phyloP scores from a whole-genome alignment of 2,888 invertebrate genomes.

The Thecocarcelia acutangulata region DNA sequence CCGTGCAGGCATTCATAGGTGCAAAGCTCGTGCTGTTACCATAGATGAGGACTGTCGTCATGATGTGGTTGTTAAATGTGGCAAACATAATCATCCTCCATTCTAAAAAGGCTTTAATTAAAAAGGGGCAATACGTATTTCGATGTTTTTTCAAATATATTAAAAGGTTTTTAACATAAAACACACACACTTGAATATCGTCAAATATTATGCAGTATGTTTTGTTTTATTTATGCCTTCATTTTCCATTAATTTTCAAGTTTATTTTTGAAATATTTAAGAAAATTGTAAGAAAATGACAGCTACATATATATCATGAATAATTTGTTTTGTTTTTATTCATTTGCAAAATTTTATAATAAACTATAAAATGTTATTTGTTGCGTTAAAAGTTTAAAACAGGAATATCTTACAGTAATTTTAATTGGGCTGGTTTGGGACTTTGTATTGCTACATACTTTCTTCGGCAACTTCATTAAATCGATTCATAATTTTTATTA shows the following conservation, averaged over 20 bases:
- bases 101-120: conserved; percentile 74
- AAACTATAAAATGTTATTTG: conserved; percentile 57
- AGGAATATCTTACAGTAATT: conserved; percentile 13
- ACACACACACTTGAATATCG: conserved; percentile 8
- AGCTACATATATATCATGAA: conserved; percentile 8
- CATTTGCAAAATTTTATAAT: conserved; percentile 49
- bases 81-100: conserved; percentile 81
- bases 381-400: conserved; percentile 19
- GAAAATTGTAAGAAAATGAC: conserved; percentile 9
- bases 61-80: conserved; percentile 80
- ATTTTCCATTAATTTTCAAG: conserved; percentile 21
- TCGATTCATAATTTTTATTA: conserved; percentile 24
- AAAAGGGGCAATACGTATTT: conserved; percentile 9
- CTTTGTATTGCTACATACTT: neutral
- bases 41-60: conserved; percentile 78
- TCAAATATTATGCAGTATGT: conserved; percentile 44
- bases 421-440: conserved; percentile 42
- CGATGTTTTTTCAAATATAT: conserved; percentile 8
- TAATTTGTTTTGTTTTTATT: conserved; percentile 14
- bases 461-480: neutral
- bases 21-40: conserved; percentile 81
- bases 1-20: conserved; percentile 81
- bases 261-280: conserved; percentile 15
- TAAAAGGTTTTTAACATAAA: neutral
- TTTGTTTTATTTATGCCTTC: conserved; percentile 7